Base-by-base conservation (phyloP, 2,888 invertebrate genomes). In the Papilio gigon region DNA sequence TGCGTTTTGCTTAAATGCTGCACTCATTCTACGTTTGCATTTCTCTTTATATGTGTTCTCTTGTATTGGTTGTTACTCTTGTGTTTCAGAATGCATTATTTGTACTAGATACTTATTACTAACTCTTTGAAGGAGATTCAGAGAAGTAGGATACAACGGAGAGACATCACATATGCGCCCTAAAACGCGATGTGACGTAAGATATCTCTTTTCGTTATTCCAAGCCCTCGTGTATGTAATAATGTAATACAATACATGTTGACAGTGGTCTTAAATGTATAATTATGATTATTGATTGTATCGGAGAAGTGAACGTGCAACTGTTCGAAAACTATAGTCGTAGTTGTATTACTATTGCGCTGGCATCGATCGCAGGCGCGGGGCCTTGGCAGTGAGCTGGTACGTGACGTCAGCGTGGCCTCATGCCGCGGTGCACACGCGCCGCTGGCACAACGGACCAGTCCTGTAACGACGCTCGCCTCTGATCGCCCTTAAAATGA, bases 301-400 rank as follows among this genome's bases (percentile, higher is more conserved):
- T 53, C 30, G 30, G n/a, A 9, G 42, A 5, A 59, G 27, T 30
- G 44, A 27, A 35, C 63, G 63, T 63, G 30, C 20, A 47, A 35
- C 30, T 53, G 6, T 3, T 44, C 65, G 42, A 14, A 33, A 37
- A 40, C 17, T 2, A 20, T 14, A 30, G 20, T 58, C 17, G 30
- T 44, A 44, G 58, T 65, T 33, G 33, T 44, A 42, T n/a, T 35
- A 30, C 5, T 22, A 22, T 63, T 22, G 27, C 53, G 30, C 27
- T 30, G 67, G 61, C 80, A 82, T 81, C 84, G 81, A 79, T 77
- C 75, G 82, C 81, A 83, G 84, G 85, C 85, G 81, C 75, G 77
- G 75, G 83, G 82, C 87, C 88, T 87, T 88, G 87, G 87, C 87
- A 87, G 81, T 87, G 87, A 84, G 77, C 81, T 47, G 44, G 78